Percentiles rank a stretch among this genome's conserved stretches.
Conservation (phyloP, 1,140 invertebrate genomes). For the Temnothorax longispinosus region DNA sequence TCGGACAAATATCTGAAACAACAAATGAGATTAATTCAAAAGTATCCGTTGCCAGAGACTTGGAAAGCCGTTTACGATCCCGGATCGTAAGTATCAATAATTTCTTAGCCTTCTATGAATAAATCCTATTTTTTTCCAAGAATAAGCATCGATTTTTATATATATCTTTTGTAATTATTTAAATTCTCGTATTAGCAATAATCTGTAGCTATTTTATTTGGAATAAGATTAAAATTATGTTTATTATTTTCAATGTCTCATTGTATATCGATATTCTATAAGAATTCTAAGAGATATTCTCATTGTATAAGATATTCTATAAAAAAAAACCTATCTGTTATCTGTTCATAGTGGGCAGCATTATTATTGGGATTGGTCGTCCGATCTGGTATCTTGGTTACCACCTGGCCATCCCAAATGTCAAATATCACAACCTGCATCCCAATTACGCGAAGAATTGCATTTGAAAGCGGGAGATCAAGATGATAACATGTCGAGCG, state of each 20-base stretch:
- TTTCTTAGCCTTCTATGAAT: background rate
- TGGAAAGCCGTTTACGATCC: conserved; percentile 98
- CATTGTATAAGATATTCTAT: background rate
- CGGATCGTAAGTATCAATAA: conserved; percentile 88
- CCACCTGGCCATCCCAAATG: conserved; percentile 97
- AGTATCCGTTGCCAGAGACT: conserved; percentile 96
- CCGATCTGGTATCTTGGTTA: conserved; percentile 97
- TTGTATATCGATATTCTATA: too few relatives aligned
- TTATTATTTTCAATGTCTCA: background rate
- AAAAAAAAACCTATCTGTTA: background rate
- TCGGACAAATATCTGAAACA: conserved; percentile 91
- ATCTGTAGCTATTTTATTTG: background rate
- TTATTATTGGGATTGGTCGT: conserved; percentile 98
- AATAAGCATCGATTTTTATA: background rate
- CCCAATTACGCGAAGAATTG: conserved; percentile 91
- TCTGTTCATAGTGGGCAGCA: conserved; percentile 89
- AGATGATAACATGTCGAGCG: conserved; percentile 84
- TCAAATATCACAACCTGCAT: conserved; percentile 92
- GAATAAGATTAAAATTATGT: background rate
- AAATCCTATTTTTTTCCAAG: background rate
- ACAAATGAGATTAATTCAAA: conserved; percentile 92
- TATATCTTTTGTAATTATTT: background rate
- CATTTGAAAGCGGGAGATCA: conserved; percentile 85
- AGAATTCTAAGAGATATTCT: too few relatives aligned
- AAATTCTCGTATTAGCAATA: background rate